phyloP scores from a whole-genome alignment of 1,140 invertebrate genomes.

The Hyles vespertilio region DNA sequence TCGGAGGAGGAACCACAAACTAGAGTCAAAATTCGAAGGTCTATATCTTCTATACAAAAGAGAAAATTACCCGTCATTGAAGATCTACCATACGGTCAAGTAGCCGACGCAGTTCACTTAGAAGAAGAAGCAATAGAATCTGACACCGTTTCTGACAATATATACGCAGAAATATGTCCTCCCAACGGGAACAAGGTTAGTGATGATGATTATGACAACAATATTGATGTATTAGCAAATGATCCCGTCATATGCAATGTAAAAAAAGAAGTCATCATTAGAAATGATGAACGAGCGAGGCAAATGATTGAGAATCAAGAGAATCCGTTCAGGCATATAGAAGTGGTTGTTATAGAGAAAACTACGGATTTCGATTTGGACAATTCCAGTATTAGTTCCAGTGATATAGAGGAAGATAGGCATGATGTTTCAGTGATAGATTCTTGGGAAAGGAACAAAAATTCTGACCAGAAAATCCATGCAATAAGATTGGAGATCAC shows the following conservation, averaged over 20 bases:
- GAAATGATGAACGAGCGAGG: constrained; percentile 63
- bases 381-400: constrained; percentile 58
- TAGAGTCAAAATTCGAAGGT: constrained; percentile 54
- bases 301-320: constrained; percentile 63
- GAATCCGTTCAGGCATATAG: constrained; percentile 71
- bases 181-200: constrained; percentile 50
- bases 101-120: constrained; percentile 65
- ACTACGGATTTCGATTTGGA: constrained; percentile 65
- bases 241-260: constrained; percentile 69
- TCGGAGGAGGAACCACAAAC: constrained; percentile 62
- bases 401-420: constrained; percentile 61
- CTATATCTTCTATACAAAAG: constrained; percentile 73
- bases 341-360: constrained; percentile 74
- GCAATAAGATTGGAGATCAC: constrained; percentile 70
- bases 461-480: constrained; percentile 56
- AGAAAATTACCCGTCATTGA: constrained; percentile 73
- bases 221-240: constrained; percentile 58
- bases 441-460: constrained; percentile 63
- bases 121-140: constrained; percentile 65
- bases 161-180: constrained; percentile 78
- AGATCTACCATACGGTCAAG: constrained; percentile 74
- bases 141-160: constrained; percentile 76
- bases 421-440: constrained; percentile 64
- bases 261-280: constrained; percentile 65
- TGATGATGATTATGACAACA: constrained; percentile 59